These are phyloP conservation scores for Xenopus petersii DNA, from an alignment of 2,797 vertebrate genomes.

Conservation along the genomic window DNA sequence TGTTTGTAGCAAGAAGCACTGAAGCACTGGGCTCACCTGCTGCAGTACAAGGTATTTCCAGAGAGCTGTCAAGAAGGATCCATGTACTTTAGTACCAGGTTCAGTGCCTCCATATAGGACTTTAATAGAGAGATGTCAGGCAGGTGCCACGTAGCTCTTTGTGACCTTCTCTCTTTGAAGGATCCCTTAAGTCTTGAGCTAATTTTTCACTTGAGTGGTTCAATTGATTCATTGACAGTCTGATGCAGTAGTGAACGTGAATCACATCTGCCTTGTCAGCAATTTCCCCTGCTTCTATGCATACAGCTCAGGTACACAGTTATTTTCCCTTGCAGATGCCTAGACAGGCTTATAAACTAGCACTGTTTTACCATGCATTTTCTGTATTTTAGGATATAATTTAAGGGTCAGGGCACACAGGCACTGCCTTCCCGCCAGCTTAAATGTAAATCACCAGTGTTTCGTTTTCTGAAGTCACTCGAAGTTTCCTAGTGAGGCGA, in stretches of 20 bases:
- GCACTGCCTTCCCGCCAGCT: no score
- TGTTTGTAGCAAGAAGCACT: no score
- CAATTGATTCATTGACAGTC: constrained; percentile 61
- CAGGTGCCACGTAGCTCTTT: not conserved
- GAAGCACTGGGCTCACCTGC: no score
- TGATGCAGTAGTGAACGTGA: constrained; percentile 35
- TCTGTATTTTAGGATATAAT: no score
- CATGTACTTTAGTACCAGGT: not conserved
- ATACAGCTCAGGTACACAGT: constrained; percentile 7
- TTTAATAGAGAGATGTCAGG: not conserved
- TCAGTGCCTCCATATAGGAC: not conserved
- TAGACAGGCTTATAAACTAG: no score
- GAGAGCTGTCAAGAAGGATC: no score
- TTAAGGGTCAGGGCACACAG: no score
- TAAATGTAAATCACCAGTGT: no score
- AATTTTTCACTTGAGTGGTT: constrained; percentile 72
- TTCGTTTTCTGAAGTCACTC: no score
- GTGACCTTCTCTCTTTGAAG: constrained; percentile 62
- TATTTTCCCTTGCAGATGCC: constrained; percentile 9
- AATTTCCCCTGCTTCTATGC: constrained; percentile 48
- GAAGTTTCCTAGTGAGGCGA: no score
- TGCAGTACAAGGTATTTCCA: not conserved
- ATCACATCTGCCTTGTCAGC: constrained; percentile 59
- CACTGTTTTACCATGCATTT: no score
- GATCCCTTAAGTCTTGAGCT: constrained; percentile 65